Conservation (phyloP, 2,113 vertebrate genomes). For the Trachemys scripta region DNA sequence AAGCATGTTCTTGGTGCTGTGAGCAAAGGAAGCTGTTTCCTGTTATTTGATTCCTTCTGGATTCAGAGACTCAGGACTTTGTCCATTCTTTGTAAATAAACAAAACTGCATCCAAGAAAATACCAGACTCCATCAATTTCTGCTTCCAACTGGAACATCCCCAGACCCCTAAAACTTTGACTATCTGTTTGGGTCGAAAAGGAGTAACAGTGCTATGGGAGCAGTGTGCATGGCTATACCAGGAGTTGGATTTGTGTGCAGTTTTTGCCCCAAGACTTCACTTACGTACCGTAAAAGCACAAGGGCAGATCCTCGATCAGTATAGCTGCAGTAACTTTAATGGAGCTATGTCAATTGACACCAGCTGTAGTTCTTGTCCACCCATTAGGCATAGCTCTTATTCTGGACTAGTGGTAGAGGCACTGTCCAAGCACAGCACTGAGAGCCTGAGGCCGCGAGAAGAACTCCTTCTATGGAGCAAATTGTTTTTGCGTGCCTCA, state of each 20-base stretch:
- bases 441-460: background rate
- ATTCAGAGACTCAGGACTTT: too few relatives aligned
- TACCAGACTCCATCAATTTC: background rate
- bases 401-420: background rate
- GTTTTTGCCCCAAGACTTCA: background rate
- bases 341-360: background rate
- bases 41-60: background rate
- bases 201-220: background rate
- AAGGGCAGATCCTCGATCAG: background rate
- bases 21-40: background rate
- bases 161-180: background rate
- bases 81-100: background rate
- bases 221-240: background rate
- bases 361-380: background rate
- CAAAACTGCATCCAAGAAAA: background rate
- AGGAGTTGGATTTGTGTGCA: accelerated
- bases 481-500: background rate
- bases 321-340: background rate
- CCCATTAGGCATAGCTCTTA: background rate
- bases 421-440: background rate
- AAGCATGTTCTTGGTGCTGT: background rate
- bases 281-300: background rate
- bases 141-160: background rate
- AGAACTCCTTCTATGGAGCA: background rate
- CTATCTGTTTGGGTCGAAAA: background rate